Base-by-base conservation (phyloP, 2,797 vertebrate species). In the Schizopygopsis malacanthus region DNA sequence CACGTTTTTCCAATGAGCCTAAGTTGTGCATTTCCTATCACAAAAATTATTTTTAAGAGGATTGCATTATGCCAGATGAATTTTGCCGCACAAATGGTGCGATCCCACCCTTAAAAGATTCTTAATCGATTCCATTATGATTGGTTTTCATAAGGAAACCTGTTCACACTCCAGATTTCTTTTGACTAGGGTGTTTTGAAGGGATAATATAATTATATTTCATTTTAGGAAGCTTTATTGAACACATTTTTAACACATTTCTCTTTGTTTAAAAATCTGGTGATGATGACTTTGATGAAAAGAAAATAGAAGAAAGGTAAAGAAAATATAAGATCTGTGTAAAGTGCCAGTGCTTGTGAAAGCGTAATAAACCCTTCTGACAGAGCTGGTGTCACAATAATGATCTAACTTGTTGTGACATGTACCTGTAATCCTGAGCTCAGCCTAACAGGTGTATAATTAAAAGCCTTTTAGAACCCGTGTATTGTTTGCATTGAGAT, bases 261-360 rank as follows among this genome's bases (percentile, higher is more conserved):
- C 0, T 61, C 10, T 79, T 63, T 63, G 39, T 63, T 63, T 43
- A n/a, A 28, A 63, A 79, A 79, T 56, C 77, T 45, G 25, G n/a
- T 25, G 22, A 1, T n/a, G 75, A 78, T 41, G 37, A 41, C 18
- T 59, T n/a, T 45, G n/a, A 61, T 79, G 77, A 79, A 63, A 79
- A 28, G 39, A 79, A 79, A 61, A 61, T 43, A 4, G 22, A 63
- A 45, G 22, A 43, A 79, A 63, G 56, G 77, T 79, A 79, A 63
- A 61, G 77, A 45, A 61, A 63, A 61, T 3, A 63, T 43, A 16
- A 4, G 52, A n/a, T 39, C 20, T 59, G 75, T 78, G 11, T 77
- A 20, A n/a, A 79, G 10, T 63, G 16, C 11, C 56, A 28, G 56
- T 79, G 39, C 22, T 61, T 61, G 1, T 63, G 37, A 43, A 61